Evolutionary conservation across 2,113 vertebrate species (phyloP).

Genomic region (Falcunculus frontatus): DNA sequence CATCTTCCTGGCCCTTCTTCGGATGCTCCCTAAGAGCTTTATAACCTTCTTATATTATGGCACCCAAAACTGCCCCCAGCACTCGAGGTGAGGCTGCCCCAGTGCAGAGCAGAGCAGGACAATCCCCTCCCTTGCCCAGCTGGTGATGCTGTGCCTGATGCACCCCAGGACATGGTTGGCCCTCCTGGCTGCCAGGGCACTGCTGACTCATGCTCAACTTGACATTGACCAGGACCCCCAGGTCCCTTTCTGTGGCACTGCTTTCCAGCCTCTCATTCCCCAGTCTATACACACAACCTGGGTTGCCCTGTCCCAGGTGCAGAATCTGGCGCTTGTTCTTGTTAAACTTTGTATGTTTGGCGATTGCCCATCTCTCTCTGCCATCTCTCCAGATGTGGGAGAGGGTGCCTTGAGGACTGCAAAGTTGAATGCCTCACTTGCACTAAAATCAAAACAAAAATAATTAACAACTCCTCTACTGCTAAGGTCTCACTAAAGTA

Average conservation of each 20-base stretch:
- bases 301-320: not conserved
- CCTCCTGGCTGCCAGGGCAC: not conserved
- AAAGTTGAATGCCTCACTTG: conserved; percentile 64
- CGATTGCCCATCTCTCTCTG: not conserved
- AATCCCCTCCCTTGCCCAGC: not conserved
- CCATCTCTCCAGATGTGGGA: not conserved
- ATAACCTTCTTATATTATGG: not conserved
- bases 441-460: conserved; percentile 75
- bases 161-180: fast-evolving
- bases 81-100: fast-evolving
- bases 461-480: conserved; percentile 78
- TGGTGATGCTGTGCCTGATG: not conserved
- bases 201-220: not conserved
- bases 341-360: not conserved
- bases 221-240: fast-evolving
- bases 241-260: not conserved
- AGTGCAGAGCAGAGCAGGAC: not conserved
- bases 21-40: not conserved
- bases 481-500: conserved; percentile 79
- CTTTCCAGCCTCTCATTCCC: not conserved
- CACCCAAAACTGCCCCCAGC: not conserved
- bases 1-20: not conserved
- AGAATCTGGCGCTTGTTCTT: not conserved
- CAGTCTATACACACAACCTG: not conserved
- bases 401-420: conserved; percentile 1